Evolutionary conservation across 2,888 invertebrate species (phyloP).

Genomic region (Clistopyga incitator): DNA sequence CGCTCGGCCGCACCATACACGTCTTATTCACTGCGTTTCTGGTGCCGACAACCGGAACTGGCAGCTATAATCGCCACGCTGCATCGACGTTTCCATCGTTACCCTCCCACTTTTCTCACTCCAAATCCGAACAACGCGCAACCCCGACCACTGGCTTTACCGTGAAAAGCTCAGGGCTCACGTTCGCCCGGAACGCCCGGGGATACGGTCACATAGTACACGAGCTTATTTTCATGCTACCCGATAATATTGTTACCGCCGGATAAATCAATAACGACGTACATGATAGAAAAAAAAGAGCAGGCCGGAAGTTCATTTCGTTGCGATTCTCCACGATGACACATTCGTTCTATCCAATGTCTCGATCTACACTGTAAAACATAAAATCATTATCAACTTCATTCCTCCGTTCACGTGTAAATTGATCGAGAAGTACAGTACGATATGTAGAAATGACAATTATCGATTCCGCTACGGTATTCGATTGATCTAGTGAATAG

Average conservation of each 20-base stretch:
- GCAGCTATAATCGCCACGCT: conserved; percentile 40
- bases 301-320: too few species aligned
- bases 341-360: too few species aligned
- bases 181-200: background rate
- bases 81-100: conserved; percentile 50
- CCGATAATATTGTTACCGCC: background rate
- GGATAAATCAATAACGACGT: too few species aligned
- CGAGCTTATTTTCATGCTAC: background rate
- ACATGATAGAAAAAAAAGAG: too few species aligned
- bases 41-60: conserved; percentile 43
- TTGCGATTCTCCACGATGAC: too few species aligned
- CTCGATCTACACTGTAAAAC: too few species aligned
- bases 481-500: too few species aligned
- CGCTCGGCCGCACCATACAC: conserved; percentile 1
- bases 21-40: conserved; percentile 26
- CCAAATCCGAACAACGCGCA: conserved; percentile 15
- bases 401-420: too few species aligned
- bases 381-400: too few species aligned
- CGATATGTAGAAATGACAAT: too few species aligned
- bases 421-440: too few species aligned
- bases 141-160: conserved; percentile 8
- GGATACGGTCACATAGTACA: background rate
- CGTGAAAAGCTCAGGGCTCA: background rate
- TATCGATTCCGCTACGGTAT: too few species aligned
- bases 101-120: background rate